Evolutionary conservation across 1,140 invertebrate genomes (phyloP), one percentile per base, ranked within the genome.

Genomic region (Pseudoatta argentina): DNA sequence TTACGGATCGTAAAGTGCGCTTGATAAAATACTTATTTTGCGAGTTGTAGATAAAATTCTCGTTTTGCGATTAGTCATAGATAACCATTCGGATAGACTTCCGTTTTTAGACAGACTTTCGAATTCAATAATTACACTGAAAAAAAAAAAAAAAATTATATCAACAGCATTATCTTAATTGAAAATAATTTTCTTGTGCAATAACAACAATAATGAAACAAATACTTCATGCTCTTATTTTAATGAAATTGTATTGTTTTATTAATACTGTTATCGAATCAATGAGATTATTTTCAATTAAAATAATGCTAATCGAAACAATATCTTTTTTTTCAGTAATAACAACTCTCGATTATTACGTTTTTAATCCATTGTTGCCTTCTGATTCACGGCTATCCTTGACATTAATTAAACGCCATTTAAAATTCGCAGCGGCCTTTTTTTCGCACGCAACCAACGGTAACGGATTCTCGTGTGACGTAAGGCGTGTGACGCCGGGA

Each of bases 401-500:
- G 75, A 18, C 39, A 48, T 59, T 66, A 51, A 78, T 79, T 57
- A 81, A 39, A 14, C 30, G 48, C 48, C 14, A 4, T 69, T 81
- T 71, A 71, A 81, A 81, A 39, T 71, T 71, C 21, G 16, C 27
- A 24, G 34, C 21, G 64, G 16, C 18, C 16, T 57, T 81, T 81
- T 69, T 81, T 69, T 27, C 21, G 53, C 69, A 75, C 66, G 69
- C 69, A 44, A 82, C 44, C 39, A 24, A 48, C 18, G 24, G 18
- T 30, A 18, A 18, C 27, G 48, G n/a, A 7, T 57, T 30, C 21
- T 55, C 30, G 24, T 73, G 69, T 83, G 55, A 83, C 69, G 79
- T 61, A 83, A 75, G 69, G 16, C 7, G 12, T 63, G 57, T 61
- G 79, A 83, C 79, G 79, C 79, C 39, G 51, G 55, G 79, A 83